Percentiles rank a stretch among this genome's conserved stretches.
Evolutionary conservation across 2,113 vertebrate genomes (phyloP).

Genomic region (Tylochromis polylepis): DNA sequence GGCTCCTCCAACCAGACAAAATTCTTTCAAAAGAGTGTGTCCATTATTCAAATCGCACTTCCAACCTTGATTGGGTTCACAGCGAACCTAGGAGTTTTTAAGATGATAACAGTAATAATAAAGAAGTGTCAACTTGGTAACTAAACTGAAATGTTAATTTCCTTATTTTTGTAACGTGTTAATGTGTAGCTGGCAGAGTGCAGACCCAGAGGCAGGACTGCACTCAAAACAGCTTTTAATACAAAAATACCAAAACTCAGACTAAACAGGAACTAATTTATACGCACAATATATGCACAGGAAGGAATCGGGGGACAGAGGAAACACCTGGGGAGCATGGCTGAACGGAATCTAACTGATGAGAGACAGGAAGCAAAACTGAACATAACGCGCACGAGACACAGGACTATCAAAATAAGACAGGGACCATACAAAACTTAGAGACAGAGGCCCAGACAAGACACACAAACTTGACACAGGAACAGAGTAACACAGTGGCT

Average conservation of each 20-base stretch:
- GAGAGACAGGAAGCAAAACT: background rate
- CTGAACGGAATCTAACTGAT: background rate
- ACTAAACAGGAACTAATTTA: background rate
- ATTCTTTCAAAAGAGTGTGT: background rate
- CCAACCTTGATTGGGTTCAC: background rate
- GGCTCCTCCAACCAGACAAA: background rate
- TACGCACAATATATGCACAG: background rate
- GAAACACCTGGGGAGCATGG: fast-evolving
- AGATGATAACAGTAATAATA: background rate
- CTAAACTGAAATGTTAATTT: background rate
- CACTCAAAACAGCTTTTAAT: background rate
- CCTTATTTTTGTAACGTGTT: background rate
- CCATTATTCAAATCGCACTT: background rate
- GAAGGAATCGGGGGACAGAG: background rate
- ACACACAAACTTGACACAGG: fast-evolving
- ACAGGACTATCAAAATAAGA: background rate
- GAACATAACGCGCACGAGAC: no score
- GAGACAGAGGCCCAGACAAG: background rate
- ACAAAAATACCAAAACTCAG: background rate
- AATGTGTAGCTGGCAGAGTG: background rate
- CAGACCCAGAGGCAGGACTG: background rate
- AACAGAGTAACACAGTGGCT: background rate
- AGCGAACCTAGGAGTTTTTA: fast-evolving
- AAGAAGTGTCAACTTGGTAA: fast-evolving
- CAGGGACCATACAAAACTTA: background rate